These are phyloP conservation scores for Podarcis lilfordi DNA, from an alignment of 2,797 vertebrate species.

Conservation along the genomic window DNA sequence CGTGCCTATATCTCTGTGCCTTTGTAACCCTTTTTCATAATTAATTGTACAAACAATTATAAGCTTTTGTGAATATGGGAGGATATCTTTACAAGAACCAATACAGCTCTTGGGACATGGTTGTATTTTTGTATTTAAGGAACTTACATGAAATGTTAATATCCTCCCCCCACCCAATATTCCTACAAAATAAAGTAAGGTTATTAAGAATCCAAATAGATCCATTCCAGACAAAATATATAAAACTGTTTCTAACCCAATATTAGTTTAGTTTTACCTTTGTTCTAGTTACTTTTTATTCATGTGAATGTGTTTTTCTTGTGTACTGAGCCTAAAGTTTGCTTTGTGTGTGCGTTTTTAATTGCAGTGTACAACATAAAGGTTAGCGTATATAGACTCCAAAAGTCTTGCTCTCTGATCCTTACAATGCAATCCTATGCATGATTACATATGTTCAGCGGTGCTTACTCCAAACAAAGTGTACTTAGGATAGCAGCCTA, in stretches of 20 bases:
- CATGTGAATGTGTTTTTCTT: not conserved
- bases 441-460: not conserved
- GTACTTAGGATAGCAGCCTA: too few relatives aligned
- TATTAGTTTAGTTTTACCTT: not conserved
- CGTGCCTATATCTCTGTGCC: not conserved
- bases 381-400: not conserved
- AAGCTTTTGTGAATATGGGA: not conserved
- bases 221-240: not conserved
- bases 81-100: not conserved
- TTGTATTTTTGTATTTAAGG: not conserved
- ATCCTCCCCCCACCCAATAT: not conserved
- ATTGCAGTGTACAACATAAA: not conserved
- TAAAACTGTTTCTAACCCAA: not conserved
- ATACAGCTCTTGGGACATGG: fast-evolving
- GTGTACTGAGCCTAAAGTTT: not conserved
- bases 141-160: slow-evolving; percentile 1
- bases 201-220: slow-evolving; percentile 10
- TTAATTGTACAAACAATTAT: not conserved
- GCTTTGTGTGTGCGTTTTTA: not conserved
- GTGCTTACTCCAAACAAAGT: not conserved
- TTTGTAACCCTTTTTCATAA: not conserved
- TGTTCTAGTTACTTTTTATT: not conserved
- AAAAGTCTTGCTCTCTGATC: not conserved
- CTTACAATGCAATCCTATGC: not conserved
- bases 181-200: slow-evolving; percentile 7